Evolutionary conservation across 37 sponge, comb jelly and placozoan genomes (phyloP).

Genomic region (Chondrosia reniformis): DNA sequence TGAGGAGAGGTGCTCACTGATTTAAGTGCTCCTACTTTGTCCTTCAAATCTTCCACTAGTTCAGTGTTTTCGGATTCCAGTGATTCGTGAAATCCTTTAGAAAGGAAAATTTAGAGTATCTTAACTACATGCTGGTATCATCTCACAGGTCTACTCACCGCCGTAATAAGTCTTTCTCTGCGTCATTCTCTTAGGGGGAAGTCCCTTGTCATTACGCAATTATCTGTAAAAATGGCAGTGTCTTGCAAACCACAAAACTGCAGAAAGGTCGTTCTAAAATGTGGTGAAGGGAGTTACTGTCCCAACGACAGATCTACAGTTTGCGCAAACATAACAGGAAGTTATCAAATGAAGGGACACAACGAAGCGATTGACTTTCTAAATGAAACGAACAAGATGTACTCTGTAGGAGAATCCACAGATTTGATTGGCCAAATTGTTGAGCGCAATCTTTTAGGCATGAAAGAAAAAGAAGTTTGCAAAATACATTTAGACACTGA

Average conservation of each 20-base stretch:
- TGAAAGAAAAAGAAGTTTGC: constrained; percentile 41
- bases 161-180: neutral
- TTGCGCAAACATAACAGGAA: constrained; percentile 28
- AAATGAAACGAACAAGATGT: neutral
- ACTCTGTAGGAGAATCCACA: constrained; percentile 19
- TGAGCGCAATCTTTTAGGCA: constrained; percentile 18
- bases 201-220: neutral
- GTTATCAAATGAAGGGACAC: neutral
- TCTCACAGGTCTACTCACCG: no score
- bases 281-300: constrained; percentile 32
- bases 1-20: constrained; percentile 68
- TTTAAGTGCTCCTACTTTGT: constrained; percentile 63
- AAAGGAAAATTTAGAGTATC: no score
- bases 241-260: neutral
- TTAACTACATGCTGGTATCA: no score
- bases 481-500: neutral
- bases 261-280: neutral
- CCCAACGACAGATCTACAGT: constrained; percentile 43
- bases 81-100: constrained; percentile 48
- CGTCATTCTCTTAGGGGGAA: neutral
- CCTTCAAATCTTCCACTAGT: constrained; percentile 59
- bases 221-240: constrained; percentile 15
- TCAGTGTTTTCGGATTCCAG: constrained; percentile 73
- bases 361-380: neutral
- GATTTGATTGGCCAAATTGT: constrained; percentile 6